Evolutionary conservation across 2,113 vertebrate species (phyloP).

Genomic region (Chaenogobius annularis): DNA sequence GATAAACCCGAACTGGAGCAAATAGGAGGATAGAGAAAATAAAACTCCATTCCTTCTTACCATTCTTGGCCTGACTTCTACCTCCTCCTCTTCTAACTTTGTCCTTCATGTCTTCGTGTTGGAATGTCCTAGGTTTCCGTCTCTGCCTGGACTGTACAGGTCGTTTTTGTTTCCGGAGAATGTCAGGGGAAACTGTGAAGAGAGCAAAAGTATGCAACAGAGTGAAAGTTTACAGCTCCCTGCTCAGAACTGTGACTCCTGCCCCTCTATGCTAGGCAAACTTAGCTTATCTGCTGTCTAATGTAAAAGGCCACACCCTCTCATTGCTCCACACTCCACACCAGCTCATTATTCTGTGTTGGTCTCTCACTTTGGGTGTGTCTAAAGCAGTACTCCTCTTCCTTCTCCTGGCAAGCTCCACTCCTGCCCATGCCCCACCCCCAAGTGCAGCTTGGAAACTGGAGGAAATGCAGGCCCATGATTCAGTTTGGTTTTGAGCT

Average conservation of each 20-base stretch:
- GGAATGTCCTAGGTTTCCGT: slow-evolving; percentile 14
- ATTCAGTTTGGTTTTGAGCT: slow-evolving; percentile 9
- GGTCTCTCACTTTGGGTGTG: slow-evolving; percentile 71
- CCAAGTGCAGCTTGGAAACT: slow-evolving; percentile 12
- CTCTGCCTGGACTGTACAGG: slow-evolving; percentile 13
- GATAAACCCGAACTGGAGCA: slow-evolving; percentile 18
- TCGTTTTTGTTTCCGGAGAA: slow-evolving; percentile 21
- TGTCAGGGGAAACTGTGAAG: slow-evolving; percentile 2
- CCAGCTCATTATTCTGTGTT: slow-evolving; percentile 45
- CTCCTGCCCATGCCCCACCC: slow-evolving; percentile 20
- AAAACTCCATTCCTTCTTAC: slow-evolving; percentile 65
- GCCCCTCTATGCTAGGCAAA: slow-evolving; percentile 48
- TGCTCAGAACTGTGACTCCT: slow-evolving; percentile 47
- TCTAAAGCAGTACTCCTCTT: slow-evolving; percentile 46
- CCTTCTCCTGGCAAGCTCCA: slow-evolving; percentile 37
- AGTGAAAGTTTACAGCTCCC: slow-evolving; percentile 35
- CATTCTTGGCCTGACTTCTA: slow-evolving; percentile 61
- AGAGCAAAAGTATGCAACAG: slow-evolving; percentile 15
- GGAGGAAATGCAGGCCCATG: slow-evolving; percentile 32
- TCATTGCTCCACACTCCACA: slow-evolving; percentile 71
- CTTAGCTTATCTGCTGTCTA: slow-evolving; percentile 59
- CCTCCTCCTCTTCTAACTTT: slow-evolving; percentile 72
- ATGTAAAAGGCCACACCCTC: slow-evolving; percentile 69
- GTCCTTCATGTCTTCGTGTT: slow-evolving; percentile 73
- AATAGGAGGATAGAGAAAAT: slow-evolving; percentile 16